phyloP scores from a whole-genome alignment of 1,140 invertebrate genomes.

The Scaptomyza pallida region DNA sequence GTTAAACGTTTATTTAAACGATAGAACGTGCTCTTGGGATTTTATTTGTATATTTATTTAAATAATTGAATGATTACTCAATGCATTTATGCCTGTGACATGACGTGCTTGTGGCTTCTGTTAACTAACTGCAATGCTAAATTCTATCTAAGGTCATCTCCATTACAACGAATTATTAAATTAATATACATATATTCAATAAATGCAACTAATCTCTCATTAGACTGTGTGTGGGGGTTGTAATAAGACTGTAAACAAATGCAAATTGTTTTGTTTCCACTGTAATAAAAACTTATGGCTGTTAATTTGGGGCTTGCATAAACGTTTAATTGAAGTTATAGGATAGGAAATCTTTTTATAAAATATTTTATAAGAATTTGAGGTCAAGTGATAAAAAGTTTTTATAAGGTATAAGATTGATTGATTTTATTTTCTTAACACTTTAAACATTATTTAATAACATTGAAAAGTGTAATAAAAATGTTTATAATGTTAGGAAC shows the following conservation, averaged over 20 bases:
- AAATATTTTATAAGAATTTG: too few relatives aligned
- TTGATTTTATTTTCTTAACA: too few relatives aligned
- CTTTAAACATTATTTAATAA: too few relatives aligned
- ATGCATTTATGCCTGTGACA: conserved; percentile 12
- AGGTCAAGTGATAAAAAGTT: too few relatives aligned
- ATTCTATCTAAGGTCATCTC: background rate
- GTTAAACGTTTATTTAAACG: background rate
- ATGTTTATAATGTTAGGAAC: too few relatives aligned
- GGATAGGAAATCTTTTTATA: too few relatives aligned
- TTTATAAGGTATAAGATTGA: too few relatives aligned
- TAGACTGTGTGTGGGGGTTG: background rate
- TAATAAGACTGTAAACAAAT: too few relatives aligned
- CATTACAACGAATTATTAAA: background rate
- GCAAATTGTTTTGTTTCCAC: background rate
- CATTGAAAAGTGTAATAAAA: too few relatives aligned
- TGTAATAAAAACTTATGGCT: background rate
- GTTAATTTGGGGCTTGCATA: too few relatives aligned
- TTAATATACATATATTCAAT: background rate
- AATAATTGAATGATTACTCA: conserved; percentile 8
- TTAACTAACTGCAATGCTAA: conserved; percentile 14
- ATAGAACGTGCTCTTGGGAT: conserved; percentile 1
- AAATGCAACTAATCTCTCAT: background rate
- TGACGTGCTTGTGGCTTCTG: conserved; percentile 18
- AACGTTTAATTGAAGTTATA: too few relatives aligned
- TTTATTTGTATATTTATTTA: conserved; percentile 7